Conservation (phyloP, 2,888 invertebrate genomes). For the Dasysyrphus albostriatus region DNA sequence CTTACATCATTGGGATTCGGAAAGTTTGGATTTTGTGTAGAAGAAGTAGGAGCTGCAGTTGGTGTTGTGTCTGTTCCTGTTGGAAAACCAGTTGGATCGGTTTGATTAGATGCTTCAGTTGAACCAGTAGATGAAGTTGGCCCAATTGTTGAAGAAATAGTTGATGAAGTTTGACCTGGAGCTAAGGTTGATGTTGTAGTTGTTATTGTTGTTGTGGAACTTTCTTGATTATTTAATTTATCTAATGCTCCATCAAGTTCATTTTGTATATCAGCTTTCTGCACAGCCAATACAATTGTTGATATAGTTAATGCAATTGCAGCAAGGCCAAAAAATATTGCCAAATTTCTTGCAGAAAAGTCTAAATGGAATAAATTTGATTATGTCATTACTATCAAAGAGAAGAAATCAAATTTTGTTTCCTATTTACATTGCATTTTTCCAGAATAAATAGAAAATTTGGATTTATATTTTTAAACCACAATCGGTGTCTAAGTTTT, state of each 20-base stretch:
- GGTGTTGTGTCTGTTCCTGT: slow-evolving; percentile 54
- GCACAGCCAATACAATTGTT: slow-evolving; percentile 85
- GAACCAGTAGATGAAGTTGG: background rate
- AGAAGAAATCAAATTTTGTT: background rate
- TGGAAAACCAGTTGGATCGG: slow-evolving; percentile 27
- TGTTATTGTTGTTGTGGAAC: slow-evolving; percentile 48
- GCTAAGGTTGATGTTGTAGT: background rate
- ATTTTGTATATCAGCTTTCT: slow-evolving; percentile 81
- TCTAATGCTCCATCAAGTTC: slow-evolving; percentile 80
- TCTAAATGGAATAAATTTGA: slow-evolving; percentile 72
- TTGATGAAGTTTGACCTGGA: background rate
- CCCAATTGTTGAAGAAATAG: background rate
- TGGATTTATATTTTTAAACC: too few relatives aligned
- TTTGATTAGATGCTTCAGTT: slow-evolving; percentile 38
- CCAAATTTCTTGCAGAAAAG: slow-evolving; percentile 79
- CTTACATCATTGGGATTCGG: slow-evolving; percentile 80
- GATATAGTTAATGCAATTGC: slow-evolving; percentile 84
- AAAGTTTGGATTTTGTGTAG: slow-evolving; percentile 77
- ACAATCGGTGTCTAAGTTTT: too few relatives aligned
- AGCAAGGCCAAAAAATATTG: slow-evolving; percentile 80
- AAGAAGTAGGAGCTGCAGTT: slow-evolving; percentile 75
- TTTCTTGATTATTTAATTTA: slow-evolving; percentile 77
- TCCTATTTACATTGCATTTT: slow-evolving; percentile 49
- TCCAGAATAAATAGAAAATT: background rate
- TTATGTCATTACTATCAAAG: too few relatives aligned